Evolutionary conservation across 1,140 invertebrate genomes (phyloP).

Genomic region (Venturia canescens): DNA sequence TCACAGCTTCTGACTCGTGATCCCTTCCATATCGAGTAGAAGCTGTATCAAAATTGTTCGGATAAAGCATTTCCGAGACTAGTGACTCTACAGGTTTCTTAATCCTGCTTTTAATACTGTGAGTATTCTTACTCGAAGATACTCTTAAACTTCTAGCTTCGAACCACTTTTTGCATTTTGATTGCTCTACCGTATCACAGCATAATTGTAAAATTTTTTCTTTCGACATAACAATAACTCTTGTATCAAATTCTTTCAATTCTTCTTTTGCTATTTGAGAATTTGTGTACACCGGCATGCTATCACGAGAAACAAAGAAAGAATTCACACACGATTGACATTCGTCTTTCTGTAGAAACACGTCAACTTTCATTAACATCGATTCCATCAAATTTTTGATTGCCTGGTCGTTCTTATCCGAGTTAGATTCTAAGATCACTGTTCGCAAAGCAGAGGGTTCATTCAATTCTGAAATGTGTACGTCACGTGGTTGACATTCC

Average conservation of each 20-base stretch:
- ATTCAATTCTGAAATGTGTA: constrained; percentile 36
- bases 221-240: constrained; percentile 56
- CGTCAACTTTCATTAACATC: constrained; percentile 19
- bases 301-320: constrained; percentile 45
- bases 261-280: constrained; percentile 46
- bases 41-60: constrained; percentile 42
- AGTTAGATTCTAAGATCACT: constrained; percentile 27
- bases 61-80: constrained; percentile 51
- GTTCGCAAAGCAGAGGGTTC: constrained; percentile 41
- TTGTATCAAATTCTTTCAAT: constrained; percentile 57
- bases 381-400: constrained; percentile 35
- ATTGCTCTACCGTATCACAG: constrained; percentile 58
- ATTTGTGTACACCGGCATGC: constrained; percentile 42
- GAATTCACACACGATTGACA: constrained; percentile 40
- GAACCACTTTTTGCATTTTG: constrained; percentile 54
- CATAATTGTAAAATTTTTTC: constrained; percentile 64
- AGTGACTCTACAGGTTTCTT: constrained; percentile 53
- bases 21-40: constrained; percentile 51
- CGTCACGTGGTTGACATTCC: not conserved
- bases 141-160: constrained; percentile 53
- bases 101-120: constrained; percentile 57
- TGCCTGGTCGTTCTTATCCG: constrained; percentile 34
- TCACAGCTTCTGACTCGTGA: constrained; percentile 47
- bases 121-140: constrained; percentile 57
- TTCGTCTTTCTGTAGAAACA: constrained; percentile 44